Conservation (phyloP, 2,797 vertebrate genomes). For the Lepidocolaptes lacrymiger region DNA sequence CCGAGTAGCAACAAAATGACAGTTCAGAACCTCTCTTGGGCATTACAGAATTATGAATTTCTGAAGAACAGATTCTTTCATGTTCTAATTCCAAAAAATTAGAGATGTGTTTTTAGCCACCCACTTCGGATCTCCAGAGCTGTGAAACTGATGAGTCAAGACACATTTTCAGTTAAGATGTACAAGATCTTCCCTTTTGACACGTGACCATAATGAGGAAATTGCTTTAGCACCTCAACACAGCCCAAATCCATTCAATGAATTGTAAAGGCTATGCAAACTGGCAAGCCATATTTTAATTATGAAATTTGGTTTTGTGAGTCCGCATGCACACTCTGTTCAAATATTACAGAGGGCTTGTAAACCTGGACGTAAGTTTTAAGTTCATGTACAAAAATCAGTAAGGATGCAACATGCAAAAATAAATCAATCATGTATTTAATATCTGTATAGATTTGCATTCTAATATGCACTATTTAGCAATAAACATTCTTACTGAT, state of each 20-base stretch:
- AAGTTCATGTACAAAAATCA: background rate
- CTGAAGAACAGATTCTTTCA: background rate
- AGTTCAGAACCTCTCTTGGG: background rate
- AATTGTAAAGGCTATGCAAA: background rate
- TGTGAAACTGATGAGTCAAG: background rate
- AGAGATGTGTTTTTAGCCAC: background rate
- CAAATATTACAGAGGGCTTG: background rate
- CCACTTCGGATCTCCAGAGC: background rate
- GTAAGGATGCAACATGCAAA: background rate
- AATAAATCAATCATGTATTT: background rate
- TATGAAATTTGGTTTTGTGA: background rate
- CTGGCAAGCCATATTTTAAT: background rate
- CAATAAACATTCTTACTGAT: background rate
- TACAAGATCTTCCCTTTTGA: background rate
- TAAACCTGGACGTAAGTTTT: background rate
- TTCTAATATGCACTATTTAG: background rate
- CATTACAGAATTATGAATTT: background rate
- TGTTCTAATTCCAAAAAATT: background rate
- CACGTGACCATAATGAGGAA: background rate
- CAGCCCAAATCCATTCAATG: background rate
- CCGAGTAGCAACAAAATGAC: background rate
- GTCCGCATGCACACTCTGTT: background rate
- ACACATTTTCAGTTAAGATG: background rate
- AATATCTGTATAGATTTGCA: background rate
- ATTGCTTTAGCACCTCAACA: constrained; percentile 23